phyloP scores from a whole-genome alignment of 2,888 invertebrate species.

The Blera fallax region DNA sequence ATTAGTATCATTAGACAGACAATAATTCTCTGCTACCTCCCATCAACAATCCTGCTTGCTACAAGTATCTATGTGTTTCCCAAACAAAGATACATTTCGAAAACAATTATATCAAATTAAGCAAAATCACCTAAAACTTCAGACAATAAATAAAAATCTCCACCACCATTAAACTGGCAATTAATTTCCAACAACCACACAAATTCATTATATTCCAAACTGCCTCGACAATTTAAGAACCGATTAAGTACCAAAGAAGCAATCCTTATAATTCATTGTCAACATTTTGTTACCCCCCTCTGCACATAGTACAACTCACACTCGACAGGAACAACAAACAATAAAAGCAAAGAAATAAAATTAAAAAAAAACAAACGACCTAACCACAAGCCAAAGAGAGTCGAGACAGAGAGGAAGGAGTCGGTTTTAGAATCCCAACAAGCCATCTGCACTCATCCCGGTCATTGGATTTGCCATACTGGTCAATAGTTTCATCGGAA shows the following conservation, averaged over 20 bases:
- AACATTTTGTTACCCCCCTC: conserved; percentile 47
- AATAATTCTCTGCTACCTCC: conserved; percentile 1
- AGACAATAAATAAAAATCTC: conserved; percentile 63
- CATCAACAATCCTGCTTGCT: neutral
- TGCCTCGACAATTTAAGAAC: conserved; percentile 68
- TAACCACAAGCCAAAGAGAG: conserved; percentile 23
- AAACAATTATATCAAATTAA: conserved; percentile 45
- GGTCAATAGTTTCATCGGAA: conserved; percentile 34
- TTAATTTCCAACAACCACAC: conserved; percentile 59
- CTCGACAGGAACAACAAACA: conserved; percentile 4
- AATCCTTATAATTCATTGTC: conserved; percentile 70
- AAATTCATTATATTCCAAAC: conserved; percentile 65
- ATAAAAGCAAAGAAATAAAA: conserved; percentile 21
- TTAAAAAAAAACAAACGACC: conserved; percentile 2
- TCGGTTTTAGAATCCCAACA: conserved; percentile 18
- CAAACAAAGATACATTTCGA: neutral
- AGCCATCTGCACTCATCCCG: conserved; percentile 34
- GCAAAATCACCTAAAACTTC: conserved; percentile 54
- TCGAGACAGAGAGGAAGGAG: neutral
- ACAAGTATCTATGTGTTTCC: too few relatives aligned
- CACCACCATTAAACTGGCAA: conserved; percentile 59
- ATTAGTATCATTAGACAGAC: conserved; percentile 25
- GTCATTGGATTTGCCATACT: conserved; percentile 28
- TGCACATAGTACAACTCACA: neutral
- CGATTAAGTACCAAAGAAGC: conserved; percentile 65